phyloP scores from a whole-genome alignment of 1,140 invertebrate genomes.

The Pseudomyrmex gracilis region DNA sequence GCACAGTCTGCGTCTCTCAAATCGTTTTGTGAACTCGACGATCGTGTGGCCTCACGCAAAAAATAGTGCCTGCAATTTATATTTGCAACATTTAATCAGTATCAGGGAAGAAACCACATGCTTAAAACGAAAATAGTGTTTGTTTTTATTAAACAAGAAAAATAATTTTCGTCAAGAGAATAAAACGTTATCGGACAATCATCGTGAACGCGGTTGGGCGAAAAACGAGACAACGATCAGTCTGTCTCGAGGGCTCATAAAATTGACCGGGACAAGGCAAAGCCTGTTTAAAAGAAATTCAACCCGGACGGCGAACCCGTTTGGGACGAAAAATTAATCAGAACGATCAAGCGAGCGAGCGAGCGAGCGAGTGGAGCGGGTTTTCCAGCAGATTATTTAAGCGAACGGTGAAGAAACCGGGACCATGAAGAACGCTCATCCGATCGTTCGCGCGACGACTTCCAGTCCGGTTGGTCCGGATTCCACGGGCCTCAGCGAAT shows the following conservation, averaged over 20 bases:
- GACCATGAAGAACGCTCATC: constrained; percentile 73
- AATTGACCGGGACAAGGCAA: constrained; percentile 27
- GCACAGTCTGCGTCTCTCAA: neutral
- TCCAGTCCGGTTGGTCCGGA: constrained; percentile 51
- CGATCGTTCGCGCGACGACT: constrained; percentile 73
- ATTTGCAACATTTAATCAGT: neutral
- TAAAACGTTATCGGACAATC: neutral
- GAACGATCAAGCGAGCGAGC: constrained; percentile 25
- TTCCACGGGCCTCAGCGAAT: constrained; percentile 53
- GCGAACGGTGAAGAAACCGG: constrained; percentile 45
- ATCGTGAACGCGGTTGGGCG: neutral
- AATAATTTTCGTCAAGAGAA: neutral
- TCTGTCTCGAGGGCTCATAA: constrained; percentile 1
- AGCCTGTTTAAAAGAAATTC: constrained; percentile 43
- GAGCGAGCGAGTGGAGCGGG: constrained; percentile 21
- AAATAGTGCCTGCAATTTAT: neutral
- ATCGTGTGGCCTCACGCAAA: neutral
- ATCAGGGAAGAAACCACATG: neutral
- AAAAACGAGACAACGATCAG: neutral
- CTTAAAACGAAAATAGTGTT: neutral
- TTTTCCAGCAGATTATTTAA: constrained; percentile 41
- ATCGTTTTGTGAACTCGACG: neutral
- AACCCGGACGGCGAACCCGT: constrained; percentile 35
- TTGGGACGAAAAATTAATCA: constrained; percentile 51
- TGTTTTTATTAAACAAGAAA: neutral